Evolutionary conservation across 2,113 vertebrate species (phyloP).

Genomic region (Rhineura floridana): DNA sequence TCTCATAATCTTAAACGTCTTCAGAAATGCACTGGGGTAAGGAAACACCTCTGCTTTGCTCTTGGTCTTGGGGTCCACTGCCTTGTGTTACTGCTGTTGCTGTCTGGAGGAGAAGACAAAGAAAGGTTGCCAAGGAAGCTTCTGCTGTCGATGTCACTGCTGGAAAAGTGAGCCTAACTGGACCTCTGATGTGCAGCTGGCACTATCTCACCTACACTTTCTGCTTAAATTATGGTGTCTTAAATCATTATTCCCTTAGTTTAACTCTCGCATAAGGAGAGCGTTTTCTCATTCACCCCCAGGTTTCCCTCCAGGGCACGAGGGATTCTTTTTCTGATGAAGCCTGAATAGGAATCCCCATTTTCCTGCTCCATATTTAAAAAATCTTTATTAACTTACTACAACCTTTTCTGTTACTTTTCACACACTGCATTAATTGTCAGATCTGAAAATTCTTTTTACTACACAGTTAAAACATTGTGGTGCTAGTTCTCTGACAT

Average conservation of each 20-base stretch:
- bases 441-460: constrained; percentile 44
- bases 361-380: constrained; percentile 4
- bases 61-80: not conserved
- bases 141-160: not conserved
- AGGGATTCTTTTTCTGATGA: not conserved
- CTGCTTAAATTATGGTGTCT: not conserved
- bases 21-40: not conserved
- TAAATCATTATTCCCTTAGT: not conserved
- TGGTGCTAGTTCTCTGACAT: constrained; percentile 53
- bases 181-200: not conserved
- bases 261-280: not conserved
- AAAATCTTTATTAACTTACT: constrained; percentile 4
- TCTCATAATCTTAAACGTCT: not conserved
- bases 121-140: not conserved
- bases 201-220: not conserved
- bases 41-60: not conserved
- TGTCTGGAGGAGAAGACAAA: not conserved
- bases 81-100: not conserved
- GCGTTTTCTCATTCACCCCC: not conserved
- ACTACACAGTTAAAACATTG: constrained; percentile 58
- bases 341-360: not conserved
- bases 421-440: constrained; percentile 54
- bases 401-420: not conserved
- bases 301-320: not conserved
- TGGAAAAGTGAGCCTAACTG: not conserved